Base-by-base conservation (phyloP, 2,113 vertebrate genomes). In the Bagarius yarrelli region DNA sequence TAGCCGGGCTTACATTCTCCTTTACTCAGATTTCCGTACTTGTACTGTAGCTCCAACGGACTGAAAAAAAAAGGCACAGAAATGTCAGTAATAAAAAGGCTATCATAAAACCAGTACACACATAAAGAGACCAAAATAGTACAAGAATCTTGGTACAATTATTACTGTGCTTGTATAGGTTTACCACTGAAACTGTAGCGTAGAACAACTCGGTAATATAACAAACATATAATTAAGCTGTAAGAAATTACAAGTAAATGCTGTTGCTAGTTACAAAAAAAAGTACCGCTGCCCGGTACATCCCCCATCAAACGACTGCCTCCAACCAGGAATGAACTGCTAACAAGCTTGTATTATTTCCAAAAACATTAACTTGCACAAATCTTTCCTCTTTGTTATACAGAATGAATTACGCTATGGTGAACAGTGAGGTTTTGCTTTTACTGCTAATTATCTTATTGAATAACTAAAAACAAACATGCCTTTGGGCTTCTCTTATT, bases 21-120 rank as follows among this genome's bases (percentile, higher is more conserved):
- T 56, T 96, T 95, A 69, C 95, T 95, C 85, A 95, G 93, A 89
- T 97, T 97, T 60, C 93, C 93, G 40, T 96, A 96, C 85, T 94
- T 96, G 79, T 92, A 94, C 82, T 91, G 91, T 83, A 96, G 83
- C 82, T 96, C 95, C 85, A 94, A 87, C 87, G 95, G 93, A 88
- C 96, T 97, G 85, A 8, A 74, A 57, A 64, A 76, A 47, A 9
- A 34, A 23, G 18, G 2, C 3, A 60, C 19, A 80, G 23, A 60
- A n/a, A 44, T 36, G 32, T 40, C 25, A 44, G 5, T 23, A 61
- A 25, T 15, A 32, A 57, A 12, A 25, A 19, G 55, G 25, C 36
- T 27, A 23, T 71, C n/a, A n/a, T 52, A 15, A 64, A 32, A 32
- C 8, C 8, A 63, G 27, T 63, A 16, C 27, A 32, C 27, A 63